Base-by-base conservation (phyloP, 2,797 vertebrate genomes). In the Sebastes vulpes region DNA sequence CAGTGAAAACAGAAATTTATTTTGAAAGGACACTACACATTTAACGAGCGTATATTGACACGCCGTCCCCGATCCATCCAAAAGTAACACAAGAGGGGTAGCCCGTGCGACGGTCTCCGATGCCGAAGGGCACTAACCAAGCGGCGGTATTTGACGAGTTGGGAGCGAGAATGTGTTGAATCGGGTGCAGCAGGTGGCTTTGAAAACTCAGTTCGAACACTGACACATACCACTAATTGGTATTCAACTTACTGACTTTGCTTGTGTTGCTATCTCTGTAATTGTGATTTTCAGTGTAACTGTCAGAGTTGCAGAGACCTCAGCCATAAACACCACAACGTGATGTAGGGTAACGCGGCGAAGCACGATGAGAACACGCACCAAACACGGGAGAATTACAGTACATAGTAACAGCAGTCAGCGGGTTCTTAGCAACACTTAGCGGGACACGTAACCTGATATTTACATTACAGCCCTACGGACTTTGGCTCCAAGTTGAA, bases 241-340 rank as follows among this genome's bases (percentile, higher is more conserved):
- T 48, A 16, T 48, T 73, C 38, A 58, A 3, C 42, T 38, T 53
- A 46, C 12, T 83, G 65, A 86, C 75, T 84, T 69, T 69, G 63
- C 20, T 63, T 64, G 23, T 67, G 42, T 74, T 66, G 16, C 21
- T 38, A n/a, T 53, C 10, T 57, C 42, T 66, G 52, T 64, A 59
- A 46, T 5, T 75, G 21, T 50, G 14, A 71, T 77, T 73, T 65
- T 52, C 28, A 48, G 29, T 23, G 20, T 54, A 29, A 64, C 16
- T 42, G 28, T 53, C 42, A 31, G 46, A 42, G 26, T 12, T 50
- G 14, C 9, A 61, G 46, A 66, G 42, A 26, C 16, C 2, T 21
- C 53, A 20, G 52, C 4, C 28, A 71, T 57, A 69, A 74, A 75
- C 53, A 42, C 53, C 10, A 1, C n/a, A 11, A 76, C 71, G 59